Evolutionary conservation across 2,888 invertebrate genomes (phyloP).

Genomic region (Drosophila leonis): DNA sequence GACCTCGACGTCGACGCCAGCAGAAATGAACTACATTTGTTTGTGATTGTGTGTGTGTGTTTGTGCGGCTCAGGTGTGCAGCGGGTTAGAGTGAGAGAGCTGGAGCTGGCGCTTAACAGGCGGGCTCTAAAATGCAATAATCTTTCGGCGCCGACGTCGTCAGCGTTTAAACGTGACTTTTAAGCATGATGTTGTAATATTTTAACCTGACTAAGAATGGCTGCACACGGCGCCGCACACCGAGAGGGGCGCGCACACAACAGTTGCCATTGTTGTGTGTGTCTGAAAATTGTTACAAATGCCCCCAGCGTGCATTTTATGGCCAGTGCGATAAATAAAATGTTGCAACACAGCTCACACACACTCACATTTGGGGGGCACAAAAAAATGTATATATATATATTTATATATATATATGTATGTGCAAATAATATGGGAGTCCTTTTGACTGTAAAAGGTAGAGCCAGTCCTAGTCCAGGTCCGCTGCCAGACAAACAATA

Average conservation of each 20-base stretch:
- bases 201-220: slow-evolving; percentile 78
- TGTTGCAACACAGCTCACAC: slow-evolving; percentile 70
- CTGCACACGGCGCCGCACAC: slow-evolving; percentile 13
- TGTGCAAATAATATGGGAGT: slow-evolving; percentile 73
- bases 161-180: slow-evolving; percentile 81
- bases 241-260: not conserved
- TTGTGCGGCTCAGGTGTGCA: slow-evolving; percentile 52
- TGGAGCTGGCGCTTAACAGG: slow-evolving; percentile 15
- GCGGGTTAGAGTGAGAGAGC: slow-evolving; percentile 21
- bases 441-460: slow-evolving; percentile 55
- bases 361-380: slow-evolving; percentile 24
- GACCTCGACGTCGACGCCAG: slow-evolving; percentile 41
- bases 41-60: slow-evolving; percentile 55
- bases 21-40: slow-evolving; percentile 74
- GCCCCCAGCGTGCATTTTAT: slow-evolving; percentile 82
- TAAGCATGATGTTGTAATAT: slow-evolving; percentile 83
- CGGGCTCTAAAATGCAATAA: slow-evolving; percentile 77
- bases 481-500: slow-evolving; percentile 76
- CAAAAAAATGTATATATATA: slow-evolving; percentile 7
- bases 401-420: slow-evolving; percentile 24
- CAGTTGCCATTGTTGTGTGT: slow-evolving; percentile 69
- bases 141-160: slow-evolving; percentile 80
- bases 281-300: slow-evolving; percentile 80
- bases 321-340: slow-evolving; percentile 80
- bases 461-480: slow-evolving; percentile 38